phyloP scores from a whole-genome alignment of 2,113 vertebrate genomes.

The Emydura subglobosa region DNA sequence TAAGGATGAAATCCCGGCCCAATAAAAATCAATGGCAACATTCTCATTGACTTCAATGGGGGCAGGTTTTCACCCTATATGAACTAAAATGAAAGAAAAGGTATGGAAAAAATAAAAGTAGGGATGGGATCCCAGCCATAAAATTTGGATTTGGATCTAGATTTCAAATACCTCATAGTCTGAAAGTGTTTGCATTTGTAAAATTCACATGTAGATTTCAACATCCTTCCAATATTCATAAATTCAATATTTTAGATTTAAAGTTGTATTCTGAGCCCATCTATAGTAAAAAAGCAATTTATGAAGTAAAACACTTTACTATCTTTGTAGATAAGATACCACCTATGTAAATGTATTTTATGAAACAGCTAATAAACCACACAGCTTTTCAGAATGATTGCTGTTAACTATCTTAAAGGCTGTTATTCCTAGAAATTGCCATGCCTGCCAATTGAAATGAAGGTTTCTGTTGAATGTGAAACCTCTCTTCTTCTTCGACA shows the following conservation, averaged over 20 bases:
- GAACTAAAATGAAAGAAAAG: neutral
- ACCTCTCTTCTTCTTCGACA: neutral
- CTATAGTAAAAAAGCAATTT: too few species aligned
- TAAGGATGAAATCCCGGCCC: neutral
- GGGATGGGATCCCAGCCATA: neutral
- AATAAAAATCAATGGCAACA: neutral
- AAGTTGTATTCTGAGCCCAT: too few species aligned
- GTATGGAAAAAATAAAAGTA: neutral
- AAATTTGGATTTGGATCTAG: neutral
- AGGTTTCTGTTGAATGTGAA: neutral
- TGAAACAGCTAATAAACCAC: neutral
- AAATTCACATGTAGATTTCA: too few species aligned
- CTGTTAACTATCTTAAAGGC: neutral
- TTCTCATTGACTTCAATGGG: neutral
- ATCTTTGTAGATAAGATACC: neutral
- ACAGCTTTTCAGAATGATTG: neutral
- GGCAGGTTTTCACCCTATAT: neutral
- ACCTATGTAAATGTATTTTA: neutral
- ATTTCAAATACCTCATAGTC: neutral
- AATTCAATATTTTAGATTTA: too few species aligned
- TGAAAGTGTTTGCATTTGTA: neutral
- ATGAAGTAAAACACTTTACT: neutral
- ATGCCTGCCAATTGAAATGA: neutral
- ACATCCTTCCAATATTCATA: too few species aligned
- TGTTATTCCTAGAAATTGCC: neutral